Base-by-base conservation (phyloP, 2,113 vertebrate genomes). In the Entomyzon cyanotis region DNA sequence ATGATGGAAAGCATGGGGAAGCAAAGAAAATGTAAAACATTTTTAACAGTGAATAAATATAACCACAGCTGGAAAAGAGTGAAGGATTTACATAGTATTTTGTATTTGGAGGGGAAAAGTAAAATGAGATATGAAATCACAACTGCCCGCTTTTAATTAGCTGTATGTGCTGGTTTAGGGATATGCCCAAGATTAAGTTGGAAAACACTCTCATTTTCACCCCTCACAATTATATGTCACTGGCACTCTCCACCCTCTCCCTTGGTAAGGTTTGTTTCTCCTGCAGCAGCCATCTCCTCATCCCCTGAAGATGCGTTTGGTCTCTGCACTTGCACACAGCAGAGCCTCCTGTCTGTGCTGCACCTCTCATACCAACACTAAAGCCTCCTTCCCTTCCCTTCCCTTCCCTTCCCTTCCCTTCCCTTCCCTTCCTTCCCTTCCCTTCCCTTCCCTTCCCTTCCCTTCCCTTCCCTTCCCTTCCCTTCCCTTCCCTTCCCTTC, bases 341-440 rank as follows among this genome's bases (percentile, higher is more conserved):
- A n/a, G 25, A 80, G 4, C 58, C 63, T 70, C 69, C 10, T 17
- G 0, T 0, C 7, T 3, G 1, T 4, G 23, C n/a, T 53, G 56
- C 67, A 39, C 16, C 44, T 76, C 42, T 47, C 58, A 60, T 2
- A 13, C 59, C 68, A 21, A 7, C 33, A 8, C 63, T 42, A 5
- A 15, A 75, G 33, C 31, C 41, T 52, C 52, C 83, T 69, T 46
- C 59, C 37, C 47, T n/a, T 28, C 17, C 33, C 33, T 37, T 37
- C 37, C 42, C 42, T 44, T 44, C 42, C 42, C 42, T 44, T 44
- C 42, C 42, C 7, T 44, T 15, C 14, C 42, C 42, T 44, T 7
- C 42, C 42, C 14, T 44, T 44, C 42, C 42, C 14, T 14, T 44
- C 16, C 42, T 44, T 37, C 37, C 37, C 37, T 37, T 37, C 37